Evolutionary conservation across 2,113 vertebrate genomes (phyloP).

Genomic region (Propithecus coquereli): DNA sequence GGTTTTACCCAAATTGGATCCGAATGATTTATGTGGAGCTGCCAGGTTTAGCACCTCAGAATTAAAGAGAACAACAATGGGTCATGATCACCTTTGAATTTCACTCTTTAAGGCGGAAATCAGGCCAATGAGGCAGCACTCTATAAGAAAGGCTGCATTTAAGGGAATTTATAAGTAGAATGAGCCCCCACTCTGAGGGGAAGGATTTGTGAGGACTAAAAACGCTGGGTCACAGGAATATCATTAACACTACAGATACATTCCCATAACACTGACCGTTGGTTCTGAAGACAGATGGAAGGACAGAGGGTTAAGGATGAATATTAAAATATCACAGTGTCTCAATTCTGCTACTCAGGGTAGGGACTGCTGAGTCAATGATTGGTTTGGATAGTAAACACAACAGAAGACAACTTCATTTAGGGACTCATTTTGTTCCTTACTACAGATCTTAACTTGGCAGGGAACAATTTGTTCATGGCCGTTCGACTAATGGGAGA

Average conservation of each 20-base stretch:
- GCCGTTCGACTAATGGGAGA: not conserved
- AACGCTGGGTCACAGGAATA: not conserved
- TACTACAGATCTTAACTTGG: not conserved
- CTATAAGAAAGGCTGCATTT: not conserved
- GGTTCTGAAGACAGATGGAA: not conserved
- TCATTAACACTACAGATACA: constrained; percentile 4
- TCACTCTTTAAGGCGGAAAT: not conserved
- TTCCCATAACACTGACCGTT: not conserved
- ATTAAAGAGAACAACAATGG: not conserved
- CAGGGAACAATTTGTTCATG: not conserved
- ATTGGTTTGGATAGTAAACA: not conserved
- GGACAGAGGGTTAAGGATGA: not conserved
- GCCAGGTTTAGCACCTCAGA: not conserved
- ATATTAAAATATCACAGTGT: not conserved
- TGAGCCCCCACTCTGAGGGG: not conserved
- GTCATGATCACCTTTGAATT: constrained; percentile 17
- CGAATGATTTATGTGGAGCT: not conserved
- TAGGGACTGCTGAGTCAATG: not conserved
- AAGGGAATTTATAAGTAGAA: not conserved
- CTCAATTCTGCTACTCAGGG: not conserved
- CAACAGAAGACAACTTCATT: not conserved
- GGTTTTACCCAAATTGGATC: constrained; percentile 27
- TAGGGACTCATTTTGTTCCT: not conserved
- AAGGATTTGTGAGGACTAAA: constrained; percentile 9
- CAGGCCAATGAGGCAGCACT: not conserved